Conservation (phyloP, 2,888 invertebrate species). For the Koerneria pararmatus region DNA sequence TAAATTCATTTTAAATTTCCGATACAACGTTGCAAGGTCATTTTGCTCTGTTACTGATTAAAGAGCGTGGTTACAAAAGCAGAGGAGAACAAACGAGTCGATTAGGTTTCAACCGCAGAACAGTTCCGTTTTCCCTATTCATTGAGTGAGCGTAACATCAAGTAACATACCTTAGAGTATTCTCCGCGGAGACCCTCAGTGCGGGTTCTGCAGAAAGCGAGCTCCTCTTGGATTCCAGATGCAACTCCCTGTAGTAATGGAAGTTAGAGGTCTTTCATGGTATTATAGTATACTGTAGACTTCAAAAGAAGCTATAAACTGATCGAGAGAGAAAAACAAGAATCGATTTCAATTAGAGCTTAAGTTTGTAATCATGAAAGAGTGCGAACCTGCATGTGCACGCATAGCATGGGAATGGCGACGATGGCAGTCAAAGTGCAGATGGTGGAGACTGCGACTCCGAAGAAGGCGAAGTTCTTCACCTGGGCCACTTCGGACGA, state of each 20-base stretch:
- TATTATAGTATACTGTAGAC: too few species aligned
- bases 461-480: slow-evolving; percentile 25
- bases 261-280: neutral
- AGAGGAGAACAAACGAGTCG: neutral
- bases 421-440: slow-evolving; percentile 23
- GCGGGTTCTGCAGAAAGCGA: slow-evolving; percentile 20
- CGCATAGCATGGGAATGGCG: slow-evolving; percentile 25
- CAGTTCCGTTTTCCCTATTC: too few species aligned
- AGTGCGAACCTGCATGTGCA: slow-evolving; percentile 23
- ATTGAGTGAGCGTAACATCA: neutral
- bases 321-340: too few species aligned
- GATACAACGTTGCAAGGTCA: too few species aligned
- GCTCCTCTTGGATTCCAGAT: slow-evolving; percentile 22
- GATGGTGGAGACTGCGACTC: slow-evolving; percentile 24
- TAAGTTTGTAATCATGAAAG: too few species aligned
- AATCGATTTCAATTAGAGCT: too few species aligned
- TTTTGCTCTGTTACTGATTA: neutral
- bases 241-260: slow-evolving; percentile 17
- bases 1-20: too few species aligned
- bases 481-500: slow-evolving; percentile 20
- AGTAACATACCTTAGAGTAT: slow-evolving; percentile 17
- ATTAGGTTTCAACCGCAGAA: neutral
- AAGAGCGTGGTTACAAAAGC: neutral
- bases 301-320: too few species aligned
- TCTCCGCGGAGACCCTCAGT: slow-evolving; percentile 22